Evolutionary conservation across 2,113 vertebrate genomes (phyloP).

Genomic region (Jacana jacana): DNA sequence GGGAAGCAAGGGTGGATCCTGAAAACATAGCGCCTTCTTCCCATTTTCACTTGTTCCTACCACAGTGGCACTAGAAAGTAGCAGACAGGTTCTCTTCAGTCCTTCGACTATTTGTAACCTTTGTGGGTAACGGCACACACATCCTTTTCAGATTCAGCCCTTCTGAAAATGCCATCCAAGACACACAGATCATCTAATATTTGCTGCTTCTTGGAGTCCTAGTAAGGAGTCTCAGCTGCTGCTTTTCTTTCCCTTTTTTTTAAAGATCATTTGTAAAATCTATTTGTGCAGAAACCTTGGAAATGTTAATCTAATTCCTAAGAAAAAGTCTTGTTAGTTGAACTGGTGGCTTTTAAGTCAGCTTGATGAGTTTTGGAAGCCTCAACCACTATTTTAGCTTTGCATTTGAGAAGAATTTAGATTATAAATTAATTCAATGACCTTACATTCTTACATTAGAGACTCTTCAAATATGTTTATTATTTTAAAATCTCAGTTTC

Average conservation of each 20-base stretch:
- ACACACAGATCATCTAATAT: not conserved
- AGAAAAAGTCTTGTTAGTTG: not conserved
- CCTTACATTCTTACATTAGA: not conserved
- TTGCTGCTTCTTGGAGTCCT: not conserved
- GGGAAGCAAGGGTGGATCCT: not conserved
- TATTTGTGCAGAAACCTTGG: not conserved
- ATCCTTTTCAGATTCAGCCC: not conserved
- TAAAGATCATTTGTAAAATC: not conserved
- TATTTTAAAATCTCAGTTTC: not conserved
- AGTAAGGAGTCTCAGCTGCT: not conserved
- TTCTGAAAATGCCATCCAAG: not conserved
- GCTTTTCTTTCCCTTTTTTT: not conserved
- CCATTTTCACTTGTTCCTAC: not conserved
- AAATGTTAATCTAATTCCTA: not conserved
- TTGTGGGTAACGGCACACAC: accelerated
- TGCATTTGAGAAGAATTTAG: not conserved
- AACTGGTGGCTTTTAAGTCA: not conserved
- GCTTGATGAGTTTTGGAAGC: not conserved
- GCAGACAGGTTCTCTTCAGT: not conserved
- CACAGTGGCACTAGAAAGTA: accelerated
- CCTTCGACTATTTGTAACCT: not conserved
- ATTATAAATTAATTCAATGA: not conserved
- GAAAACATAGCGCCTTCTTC: not conserved
- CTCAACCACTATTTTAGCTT: not conserved
- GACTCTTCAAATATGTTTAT: not conserved